Percentiles rank a stretch among this genome's conserved stretches.
phyloP scores from a whole-genome alignment of 30 jellyfish, hydroid and myxozoan genomes.

The Pelagia noctiluca region DNA sequence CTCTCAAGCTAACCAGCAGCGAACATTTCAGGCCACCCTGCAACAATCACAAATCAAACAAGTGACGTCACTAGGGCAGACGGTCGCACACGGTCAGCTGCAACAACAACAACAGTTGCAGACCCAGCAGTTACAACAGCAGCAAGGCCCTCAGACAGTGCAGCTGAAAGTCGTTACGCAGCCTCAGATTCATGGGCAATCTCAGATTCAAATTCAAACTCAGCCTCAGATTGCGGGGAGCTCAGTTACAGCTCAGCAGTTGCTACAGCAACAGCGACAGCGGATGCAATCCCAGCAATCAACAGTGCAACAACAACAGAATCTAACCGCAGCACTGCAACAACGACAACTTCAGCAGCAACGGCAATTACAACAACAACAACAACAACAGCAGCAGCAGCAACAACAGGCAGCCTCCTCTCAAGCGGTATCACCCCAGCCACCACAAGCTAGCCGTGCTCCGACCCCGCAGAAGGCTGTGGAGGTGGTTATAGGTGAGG shows the following conservation, averaged over 20 bases:
- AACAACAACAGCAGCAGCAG: conserved; percentile 54
- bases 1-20: conserved; percentile 85
- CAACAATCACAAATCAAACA: conserved; percentile 81
- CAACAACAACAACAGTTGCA: conserved; percentile 48
- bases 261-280: conserved; percentile 67
- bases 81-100: conserved; percentile 16
- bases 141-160: conserved; percentile 64
- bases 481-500: conserved; percentile 21
- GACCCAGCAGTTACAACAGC: conserved; percentile 61
- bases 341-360: conserved; percentile 49
- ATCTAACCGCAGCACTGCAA: conserved; percentile 51
- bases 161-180: conserved; percentile 59
- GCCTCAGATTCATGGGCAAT: conserved; percentile 60
- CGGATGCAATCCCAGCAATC: conserved; percentile 63
- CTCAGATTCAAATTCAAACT: conserved; percentile 55
- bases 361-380: conserved; percentile 47
- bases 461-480: conserved; percentile 67
- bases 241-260: conserved; percentile 65
- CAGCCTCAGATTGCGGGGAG: conserved; percentile 39
- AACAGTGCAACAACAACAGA: conserved; percentile 75
- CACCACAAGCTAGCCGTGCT: conserved; percentile 33
- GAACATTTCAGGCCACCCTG: conserved; percentile 86
- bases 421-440: conserved; percentile 28
- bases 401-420: conserved; percentile 49
- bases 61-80: conserved; percentile 50